Evolutionary conservation across 2,888 invertebrate species (phyloP), one percentile per base, ranked within the genome.

Genomic region (Eledona agricola): DNA sequence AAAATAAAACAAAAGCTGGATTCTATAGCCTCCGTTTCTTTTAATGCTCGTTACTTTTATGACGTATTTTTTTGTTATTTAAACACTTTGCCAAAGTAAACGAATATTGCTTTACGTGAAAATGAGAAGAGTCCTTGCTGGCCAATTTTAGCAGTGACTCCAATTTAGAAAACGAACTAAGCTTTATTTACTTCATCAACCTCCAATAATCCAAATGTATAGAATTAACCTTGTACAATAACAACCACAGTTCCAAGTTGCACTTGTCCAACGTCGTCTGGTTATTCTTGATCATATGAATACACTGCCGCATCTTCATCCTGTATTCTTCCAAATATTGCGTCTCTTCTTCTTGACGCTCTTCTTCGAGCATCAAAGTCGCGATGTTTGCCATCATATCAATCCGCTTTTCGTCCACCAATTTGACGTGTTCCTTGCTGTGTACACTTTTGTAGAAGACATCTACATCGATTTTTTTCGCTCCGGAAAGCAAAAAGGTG

Each of bases 371-470:
- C 5, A 37, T 5, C 22, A 22, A 10, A 7, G 11, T 23, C 4
- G 15, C 13, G 7, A 22, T 4, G 15, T 15, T n/a, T 1, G 40
- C 40, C 10, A 40, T 28, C 12, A 11, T 40, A 11, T 16, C 10
- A 4, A 40, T 7, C 4, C 12, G 4, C 11, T 32, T 15, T 43
- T 66, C 59, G 22, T 64, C 63, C 0, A 65, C 51, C n/a, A 69
- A 55, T 13, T 28, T 56, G 1, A 62, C n/a, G n/a, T 50, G 9
- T 58, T 58, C 0, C 49, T 47, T 10, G 37, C 49, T 5, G 51
- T 28, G 6, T n/a, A 54, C 28, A 6, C 46, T 53, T 3, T 49
- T 54, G 29, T 56, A 64, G 23, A 69, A 67, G 7, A 63, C 58
- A 5, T 65, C 63, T n/a, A 59, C 58, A n/a, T 62, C 53, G 4